Base-by-base conservation (phyloP, 2,888 invertebrate species). In the Hartigia nigra region DNA sequence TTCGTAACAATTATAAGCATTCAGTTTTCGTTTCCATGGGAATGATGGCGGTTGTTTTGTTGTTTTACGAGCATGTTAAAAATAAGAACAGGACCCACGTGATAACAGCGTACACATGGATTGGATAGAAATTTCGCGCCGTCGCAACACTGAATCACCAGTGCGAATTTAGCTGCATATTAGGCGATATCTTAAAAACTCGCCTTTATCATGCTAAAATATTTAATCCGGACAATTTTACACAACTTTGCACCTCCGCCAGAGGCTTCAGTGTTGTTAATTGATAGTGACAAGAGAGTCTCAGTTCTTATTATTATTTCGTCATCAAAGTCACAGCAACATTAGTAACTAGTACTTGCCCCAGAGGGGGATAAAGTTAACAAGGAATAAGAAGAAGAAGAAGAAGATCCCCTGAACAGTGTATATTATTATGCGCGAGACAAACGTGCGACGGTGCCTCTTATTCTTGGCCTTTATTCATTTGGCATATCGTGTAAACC, bases 391-490 rank as follows among this genome's bases (percentile, higher is more conserved):
- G 35, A 35, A 35, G 35, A 35, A 35, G 55, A n/a, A n/a, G 34
- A 34, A 34, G 35, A 35, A 35, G 55, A 55, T 55, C 55, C 55
- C 55, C 55, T 55, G 55, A 55, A 55, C 55, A 55, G 55, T 55
- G 55, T 55, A 23, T 23, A 23, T 55, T 91, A 91, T 89, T 90
- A 94, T 94, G 94, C 93, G 92, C 92, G 92, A 92, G 87, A 92
- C 92, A 92, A 92, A 93, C 90, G 92, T 94, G 92, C 94, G 94
- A 93, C 94, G 93, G 94, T 94, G 94, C 92, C 92, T 95, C 92
- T 93, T 95, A 92, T 91, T 94, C 91, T 93, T 95, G 92, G 94
- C 94, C 88, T 93, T 95, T 91, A 92, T 95, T 91, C 94, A 95
- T 93, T 93, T 94, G 91, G 93, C 95, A 85, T 93, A 94, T 87